These are phyloP conservation scores for Prostheceraeus crozeri DNA, from an alignment of 2,888 invertebrate species.

Conservation along the genomic window DNA sequence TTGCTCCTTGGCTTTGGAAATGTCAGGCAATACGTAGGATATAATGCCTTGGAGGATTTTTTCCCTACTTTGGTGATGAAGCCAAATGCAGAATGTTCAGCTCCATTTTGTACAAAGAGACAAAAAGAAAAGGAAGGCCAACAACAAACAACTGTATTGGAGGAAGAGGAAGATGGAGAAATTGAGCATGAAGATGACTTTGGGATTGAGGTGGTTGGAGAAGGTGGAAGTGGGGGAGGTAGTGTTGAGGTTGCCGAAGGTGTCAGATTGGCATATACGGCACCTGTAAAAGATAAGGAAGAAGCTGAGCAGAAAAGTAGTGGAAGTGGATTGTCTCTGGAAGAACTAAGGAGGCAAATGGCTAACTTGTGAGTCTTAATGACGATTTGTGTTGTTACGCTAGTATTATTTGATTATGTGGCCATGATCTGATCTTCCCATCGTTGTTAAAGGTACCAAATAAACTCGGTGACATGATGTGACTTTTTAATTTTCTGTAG, in stretches of 20 bases:
- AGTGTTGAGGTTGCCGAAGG: background rate
- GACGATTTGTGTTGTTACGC: too few species aligned
- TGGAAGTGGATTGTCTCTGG: constrained; percentile 1
- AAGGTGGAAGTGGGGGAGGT: constrained; percentile 42
- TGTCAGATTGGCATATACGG: constrained; percentile 26
- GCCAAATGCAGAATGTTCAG: constrained; percentile 85
- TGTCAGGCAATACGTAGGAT: constrained; percentile 77
- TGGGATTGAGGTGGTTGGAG: constrained; percentile 63
- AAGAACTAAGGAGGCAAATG: constrained; percentile 21
- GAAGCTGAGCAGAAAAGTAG: background rate
- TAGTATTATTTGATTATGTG: too few species aligned
- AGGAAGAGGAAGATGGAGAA: constrained; percentile 59
- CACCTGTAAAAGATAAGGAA: background rate
- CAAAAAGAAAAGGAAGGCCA: constrained; percentile 63
- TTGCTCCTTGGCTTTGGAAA: constrained; percentile 36
- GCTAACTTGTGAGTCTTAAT: constrained; percentile 1
- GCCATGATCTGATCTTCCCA: too few species aligned
- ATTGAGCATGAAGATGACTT: constrained; percentile 78
- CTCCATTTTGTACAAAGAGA: constrained; percentile 64
- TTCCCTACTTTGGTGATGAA: constrained; percentile 86
- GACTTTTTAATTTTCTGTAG: too few species aligned
- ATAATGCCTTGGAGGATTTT: constrained; percentile 88
- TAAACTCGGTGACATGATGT: too few species aligned
- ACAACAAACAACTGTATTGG: constrained; percentile 49
- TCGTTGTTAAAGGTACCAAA: too few species aligned